Percentiles rank a stretch among this genome's conserved stretches.
phyloP scores from a whole-genome alignment of 2,888 invertebrate species.

The Drosophila helvetica region DNA sequence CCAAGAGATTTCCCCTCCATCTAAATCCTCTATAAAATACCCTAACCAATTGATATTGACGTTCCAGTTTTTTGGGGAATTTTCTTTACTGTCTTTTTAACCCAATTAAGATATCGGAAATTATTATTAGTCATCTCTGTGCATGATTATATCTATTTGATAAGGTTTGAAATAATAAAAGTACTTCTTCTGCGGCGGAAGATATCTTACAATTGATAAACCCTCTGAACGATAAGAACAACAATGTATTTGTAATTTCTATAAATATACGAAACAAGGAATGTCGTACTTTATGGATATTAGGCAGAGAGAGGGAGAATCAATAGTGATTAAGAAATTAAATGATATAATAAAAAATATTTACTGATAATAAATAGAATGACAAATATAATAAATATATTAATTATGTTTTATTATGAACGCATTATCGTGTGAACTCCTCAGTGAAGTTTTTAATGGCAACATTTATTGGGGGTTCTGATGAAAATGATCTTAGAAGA shows the following conservation, averaged over 20 bases:
- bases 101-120: slow-evolving; percentile 22
- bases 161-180: neutral
- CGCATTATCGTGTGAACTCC: too few relatives aligned
- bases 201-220: neutral
- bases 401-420: too few relatives aligned
- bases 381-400: too few relatives aligned
- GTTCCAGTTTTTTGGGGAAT: neutral
- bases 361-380: too few relatives aligned
- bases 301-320: neutral
- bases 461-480: too few relatives aligned
- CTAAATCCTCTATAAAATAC: neutral
- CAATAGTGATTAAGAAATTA: neutral
- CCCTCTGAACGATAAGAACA: neutral
- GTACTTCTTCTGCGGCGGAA: neutral
- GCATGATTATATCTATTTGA: neutral
- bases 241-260: neutral
- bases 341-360: neutral
- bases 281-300: neutral
- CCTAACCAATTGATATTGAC: neutral
- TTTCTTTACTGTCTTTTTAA: slow-evolving; percentile 2
- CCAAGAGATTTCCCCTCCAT: neutral
- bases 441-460: too few relatives aligned
- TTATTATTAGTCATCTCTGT: slow-evolving; percentile 18
- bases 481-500: too few relatives aligned
- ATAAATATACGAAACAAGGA: neutral